phyloP scores from a whole-genome alignment of 2,797 vertebrate species.

The Tamandua tetradactyla region DNA sequence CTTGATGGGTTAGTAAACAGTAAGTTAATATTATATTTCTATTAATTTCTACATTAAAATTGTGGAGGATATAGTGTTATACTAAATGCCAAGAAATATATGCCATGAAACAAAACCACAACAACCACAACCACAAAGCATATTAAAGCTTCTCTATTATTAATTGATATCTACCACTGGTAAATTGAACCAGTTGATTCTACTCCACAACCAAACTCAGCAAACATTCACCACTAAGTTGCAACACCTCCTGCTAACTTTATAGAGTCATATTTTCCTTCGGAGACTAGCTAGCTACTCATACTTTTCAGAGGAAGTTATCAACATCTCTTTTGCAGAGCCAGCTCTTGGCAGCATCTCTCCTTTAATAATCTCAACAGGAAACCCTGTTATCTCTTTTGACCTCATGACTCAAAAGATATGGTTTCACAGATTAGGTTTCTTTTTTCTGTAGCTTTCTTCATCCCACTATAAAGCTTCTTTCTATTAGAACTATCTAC shows the following conservation, averaged over 20 bases:
- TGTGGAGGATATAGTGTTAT: neutral
- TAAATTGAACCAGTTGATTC: neutral
- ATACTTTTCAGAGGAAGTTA: neutral
- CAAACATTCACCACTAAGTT: neutral
- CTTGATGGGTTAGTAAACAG: neutral
- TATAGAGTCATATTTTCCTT: neutral
- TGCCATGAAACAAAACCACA: neutral
- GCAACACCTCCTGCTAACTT: neutral
- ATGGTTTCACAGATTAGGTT: neutral
- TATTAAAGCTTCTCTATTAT: neutral
- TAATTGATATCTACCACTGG: neutral
- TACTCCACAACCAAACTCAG: neutral
- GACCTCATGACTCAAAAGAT: slow-evolving; percentile 30
- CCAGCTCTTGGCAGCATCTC: neutral
- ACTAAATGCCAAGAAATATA: neutral
- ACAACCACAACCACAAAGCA: neutral
- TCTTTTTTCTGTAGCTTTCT: neutral
- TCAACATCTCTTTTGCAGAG: neutral
- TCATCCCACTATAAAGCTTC: neutral
- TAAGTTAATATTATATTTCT: neutral
- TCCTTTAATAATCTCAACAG: neutral
- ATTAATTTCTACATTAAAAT: slow-evolving; percentile 22
- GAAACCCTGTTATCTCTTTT: slow-evolving; percentile 27
- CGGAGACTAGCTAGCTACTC: neutral
- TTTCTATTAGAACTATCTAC: neutral